These are phyloP conservation scores for Unio pictorum DNA, from an alignment of 2,888 invertebrate species.

Conservation along the genomic window DNA sequence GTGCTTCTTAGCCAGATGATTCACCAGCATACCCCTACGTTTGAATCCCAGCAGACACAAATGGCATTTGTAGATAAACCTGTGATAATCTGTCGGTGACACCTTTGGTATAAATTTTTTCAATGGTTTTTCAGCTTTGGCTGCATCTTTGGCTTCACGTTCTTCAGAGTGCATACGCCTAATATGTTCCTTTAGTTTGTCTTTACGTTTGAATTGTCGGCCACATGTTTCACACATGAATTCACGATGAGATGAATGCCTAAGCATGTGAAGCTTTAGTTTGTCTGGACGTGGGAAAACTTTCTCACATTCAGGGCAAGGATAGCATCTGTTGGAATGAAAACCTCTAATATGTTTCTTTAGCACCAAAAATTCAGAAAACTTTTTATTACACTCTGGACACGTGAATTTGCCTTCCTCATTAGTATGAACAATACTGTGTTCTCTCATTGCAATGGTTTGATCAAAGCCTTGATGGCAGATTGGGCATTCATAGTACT, in stretches of 20 bases:
- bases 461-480: constrained; percentile 80
- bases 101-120: constrained; percentile 78
- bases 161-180: constrained; percentile 79
- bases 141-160: constrained; percentile 50
- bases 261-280: constrained; percentile 80
- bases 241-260: constrained; percentile 79
- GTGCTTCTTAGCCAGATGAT: constrained; percentile 83
- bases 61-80: constrained; percentile 84
- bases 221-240: constrained; percentile 85
- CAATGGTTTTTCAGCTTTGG: constrained; percentile 28
- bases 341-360: constrained; percentile 83
- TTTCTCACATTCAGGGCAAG: constrained; percentile 81
- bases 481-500: constrained; percentile 82
- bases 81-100: constrained; percentile 79
- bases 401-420: constrained; percentile 80
- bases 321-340: constrained; percentile 80
- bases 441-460: constrained; percentile 75
- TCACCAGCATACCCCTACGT: constrained; percentile 87
- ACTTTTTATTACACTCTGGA: constrained; percentile 80
- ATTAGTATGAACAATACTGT: constrained; percentile 78
- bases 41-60: constrained; percentile 84
- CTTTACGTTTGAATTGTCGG: constrained; percentile 83
- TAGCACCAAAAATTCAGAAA: constrained; percentile 80
- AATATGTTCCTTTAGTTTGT: constrained; percentile 80
- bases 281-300: constrained; percentile 82